Conservation (phyloP, 2,113 vertebrate species). For the Holacanthus passer region DNA sequence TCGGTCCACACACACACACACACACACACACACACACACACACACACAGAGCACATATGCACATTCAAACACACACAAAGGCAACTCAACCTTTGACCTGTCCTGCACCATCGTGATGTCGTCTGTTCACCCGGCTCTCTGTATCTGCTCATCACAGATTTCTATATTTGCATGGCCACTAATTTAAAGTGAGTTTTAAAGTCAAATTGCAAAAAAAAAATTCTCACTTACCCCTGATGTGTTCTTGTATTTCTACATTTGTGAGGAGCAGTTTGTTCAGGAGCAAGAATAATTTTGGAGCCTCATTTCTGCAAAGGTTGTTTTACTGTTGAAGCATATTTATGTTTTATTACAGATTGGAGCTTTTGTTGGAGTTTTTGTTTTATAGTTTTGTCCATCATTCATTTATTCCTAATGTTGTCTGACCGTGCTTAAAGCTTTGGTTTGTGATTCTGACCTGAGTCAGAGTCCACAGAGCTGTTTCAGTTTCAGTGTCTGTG, state of each 20-base stretch:
- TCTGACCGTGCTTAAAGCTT: no score
- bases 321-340: no score
- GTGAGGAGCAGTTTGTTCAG: no score
- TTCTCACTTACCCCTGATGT: not conserved
- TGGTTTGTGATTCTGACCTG: no score
- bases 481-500: not conserved
- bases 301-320: no score
- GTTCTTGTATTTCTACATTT: no score
- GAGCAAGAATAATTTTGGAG: no score
- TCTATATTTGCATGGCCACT: not conserved
- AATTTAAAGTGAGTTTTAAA: not conserved
- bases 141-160: not conserved
- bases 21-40: conserved; percentile 11
- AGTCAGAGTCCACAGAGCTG: not conserved
- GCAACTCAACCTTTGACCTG: conserved; percentile 18
- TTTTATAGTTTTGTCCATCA: no score
- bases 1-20: not conserved
- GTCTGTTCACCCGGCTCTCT: not conserved
- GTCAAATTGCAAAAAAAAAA: not conserved
- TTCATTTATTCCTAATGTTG: no score
- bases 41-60: not conserved
- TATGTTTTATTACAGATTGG: no score
- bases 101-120: not conserved
- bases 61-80: not conserved
- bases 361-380: no score